Conservation (phyloP, 2,113 vertebrate genomes). For the Calidris pugnax region DNA sequence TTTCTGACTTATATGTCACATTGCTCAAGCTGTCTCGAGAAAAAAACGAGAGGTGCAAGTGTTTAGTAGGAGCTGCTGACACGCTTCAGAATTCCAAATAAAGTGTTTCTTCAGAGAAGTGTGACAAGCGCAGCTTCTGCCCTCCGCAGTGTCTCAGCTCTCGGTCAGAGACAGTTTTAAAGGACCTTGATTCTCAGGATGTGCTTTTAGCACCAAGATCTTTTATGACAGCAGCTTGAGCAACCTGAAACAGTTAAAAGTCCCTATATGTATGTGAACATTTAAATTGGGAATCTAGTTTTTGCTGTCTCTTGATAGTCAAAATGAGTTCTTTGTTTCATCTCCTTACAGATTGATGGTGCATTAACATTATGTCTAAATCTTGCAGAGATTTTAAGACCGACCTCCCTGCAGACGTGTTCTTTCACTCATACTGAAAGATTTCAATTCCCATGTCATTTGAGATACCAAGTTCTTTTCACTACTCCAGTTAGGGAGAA, state of each 20-base stretch:
- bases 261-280: not conserved
- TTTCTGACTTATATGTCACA: slow-evolving; percentile 49
- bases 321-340: not conserved
- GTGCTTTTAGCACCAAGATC: not conserved
- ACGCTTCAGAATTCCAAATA: slow-evolving; percentile 36
- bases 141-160: not conserved
- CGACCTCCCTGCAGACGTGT: not conserved
- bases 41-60: slow-evolving; percentile 26
- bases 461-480: not conserved
- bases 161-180: slow-evolving; percentile 16
- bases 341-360: not conserved
- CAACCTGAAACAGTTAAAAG: not conserved
- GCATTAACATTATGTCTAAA: not conserved
- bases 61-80: slow-evolving; percentile 65
- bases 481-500: not conserved
- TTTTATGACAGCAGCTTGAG: not conserved
- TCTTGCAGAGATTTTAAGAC: not conserved
- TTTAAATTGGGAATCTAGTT: not conserved
- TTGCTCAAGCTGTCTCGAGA: slow-evolving; percentile 42
- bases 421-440: not conserved
- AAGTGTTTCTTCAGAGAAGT: slow-evolving; percentile 38
- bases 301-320: not conserved
- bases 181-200: slow-evolving; percentile 23
- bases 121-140: slow-evolving; percentile 24
- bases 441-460: not conserved